phyloP scores from a whole-genome alignment of 2,888 invertebrate species.

The Arenicola marina region DNA sequence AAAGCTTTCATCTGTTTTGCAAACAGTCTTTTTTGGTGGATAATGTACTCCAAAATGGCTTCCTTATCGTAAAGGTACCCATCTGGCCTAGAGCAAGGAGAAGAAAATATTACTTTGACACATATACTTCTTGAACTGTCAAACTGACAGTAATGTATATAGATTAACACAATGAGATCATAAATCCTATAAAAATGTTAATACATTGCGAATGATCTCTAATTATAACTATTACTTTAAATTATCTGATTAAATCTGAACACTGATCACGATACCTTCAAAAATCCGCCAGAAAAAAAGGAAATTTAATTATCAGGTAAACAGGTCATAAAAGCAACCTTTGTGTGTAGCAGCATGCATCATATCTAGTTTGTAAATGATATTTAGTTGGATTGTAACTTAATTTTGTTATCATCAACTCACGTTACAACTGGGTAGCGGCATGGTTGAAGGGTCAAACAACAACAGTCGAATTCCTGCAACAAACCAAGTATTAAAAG shows the following conservation, averaged over 20 bases:
- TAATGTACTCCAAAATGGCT: slow-evolving; percentile 91
- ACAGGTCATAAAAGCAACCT: too few species aligned
- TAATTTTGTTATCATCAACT: too few species aligned
- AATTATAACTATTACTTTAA: slow-evolving; percentile 7
- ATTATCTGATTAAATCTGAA: too few species aligned
- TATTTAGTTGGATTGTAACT: too few species aligned
- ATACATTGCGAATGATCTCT: neutral
- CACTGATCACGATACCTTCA: too few species aligned
- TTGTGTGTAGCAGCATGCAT: too few species aligned
- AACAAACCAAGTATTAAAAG: slow-evolving; percentile 15
- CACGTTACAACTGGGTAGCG: slow-evolving; percentile 87
- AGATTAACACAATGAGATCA: too few species aligned
- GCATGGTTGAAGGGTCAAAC: slow-evolving; percentile 94
- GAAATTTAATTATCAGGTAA: too few species aligned
- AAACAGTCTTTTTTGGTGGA: slow-evolving; percentile 91
- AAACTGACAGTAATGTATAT: neutral
- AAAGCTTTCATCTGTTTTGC: slow-evolving; percentile 87
- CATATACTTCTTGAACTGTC: neutral
- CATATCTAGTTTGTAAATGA: too few species aligned
- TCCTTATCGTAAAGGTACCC: slow-evolving; percentile 97
- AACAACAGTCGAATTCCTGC: slow-evolving; percentile 95
- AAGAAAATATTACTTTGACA: neutral
- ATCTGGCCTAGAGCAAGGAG: slow-evolving; percentile 68
- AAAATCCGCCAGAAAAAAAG: too few species aligned
- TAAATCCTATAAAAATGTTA: neutral